Evolutionary conservation across 1,140 invertebrate genomes (phyloP), one percentile per base, ranked within the genome.

Genomic region (Drosophila guanche): DNA sequence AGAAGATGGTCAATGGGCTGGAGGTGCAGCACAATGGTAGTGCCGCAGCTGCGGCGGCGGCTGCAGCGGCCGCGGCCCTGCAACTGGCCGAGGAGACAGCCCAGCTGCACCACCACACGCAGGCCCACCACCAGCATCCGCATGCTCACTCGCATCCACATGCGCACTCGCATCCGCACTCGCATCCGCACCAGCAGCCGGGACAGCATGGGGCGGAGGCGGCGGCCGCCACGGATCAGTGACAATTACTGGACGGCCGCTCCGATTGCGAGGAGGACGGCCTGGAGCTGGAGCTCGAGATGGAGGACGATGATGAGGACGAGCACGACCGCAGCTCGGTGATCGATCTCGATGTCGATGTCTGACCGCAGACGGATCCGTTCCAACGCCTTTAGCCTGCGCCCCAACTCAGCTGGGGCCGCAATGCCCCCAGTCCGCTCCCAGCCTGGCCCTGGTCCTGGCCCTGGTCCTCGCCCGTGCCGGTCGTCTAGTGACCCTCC

Each of bases 1-100:
- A 99, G 92, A 97, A 98, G 90, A 98, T 98, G 97, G 97, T 98
- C 66, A 98, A 98, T 92, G 97, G 97, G 1, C 92, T 98, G 25
- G 97, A 98, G 91, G 95, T 95, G 47, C 95, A 96, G 90, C 90
- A 91, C 14, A 91, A 91, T 50, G 90, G 90, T 46, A 84, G 79
- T 47, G 79, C 84, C 1, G 79, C 79, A 16, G 79, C 77, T 20
- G 73, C 81, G 7, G 76, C 81, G 7, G 76, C 72, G 33, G 33
- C 33, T 12, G 33, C 78, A n/a, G 71, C 78, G 4, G 78, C 79
- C 10, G 79, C 75, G 2, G 67, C 76, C 3, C 46, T 79, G 1
- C 57, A 86, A 14, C 54, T 83, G 12, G 78, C 81, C 1, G 81
- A 85, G 54, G 80, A 85, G 29, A 33, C 80, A 12, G 56, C 80